phyloP scores from a whole-genome alignment of 2,113 vertebrate species.

The Nothoprocta pentlandii region DNA sequence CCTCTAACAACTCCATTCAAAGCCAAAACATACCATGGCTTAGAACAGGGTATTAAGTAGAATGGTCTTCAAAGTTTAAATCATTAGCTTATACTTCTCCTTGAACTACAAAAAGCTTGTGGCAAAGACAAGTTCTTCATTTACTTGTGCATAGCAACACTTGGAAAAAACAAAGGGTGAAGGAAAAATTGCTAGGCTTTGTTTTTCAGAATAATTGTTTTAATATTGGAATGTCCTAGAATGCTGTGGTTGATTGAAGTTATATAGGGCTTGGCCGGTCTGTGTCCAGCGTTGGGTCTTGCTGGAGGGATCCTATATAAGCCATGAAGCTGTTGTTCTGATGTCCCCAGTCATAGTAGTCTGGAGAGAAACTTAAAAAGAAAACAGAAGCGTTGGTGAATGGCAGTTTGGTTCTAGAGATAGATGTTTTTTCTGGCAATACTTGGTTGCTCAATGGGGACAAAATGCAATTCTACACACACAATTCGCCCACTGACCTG shows the following conservation, averaged over 20 bases:
- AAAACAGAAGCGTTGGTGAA: neutral
- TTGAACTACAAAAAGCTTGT: constrained; percentile 53
- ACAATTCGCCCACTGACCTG: neutral
- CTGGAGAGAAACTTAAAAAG: constrained; percentile 84
- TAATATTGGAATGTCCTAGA: constrained; percentile 24
- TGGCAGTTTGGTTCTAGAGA: neutral
- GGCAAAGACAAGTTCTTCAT: constrained; percentile 64
- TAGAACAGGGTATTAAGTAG: constrained; percentile 56
- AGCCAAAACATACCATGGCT: constrained; percentile 41
- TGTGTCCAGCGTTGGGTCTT: constrained; percentile 74
- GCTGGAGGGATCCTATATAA: constrained; percentile 83
- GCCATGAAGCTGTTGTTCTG: constrained; percentile 86
- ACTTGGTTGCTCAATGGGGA: neutral
- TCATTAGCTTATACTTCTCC: constrained; percentile 70
- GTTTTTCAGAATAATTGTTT: constrained; percentile 37
- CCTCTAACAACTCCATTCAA: constrained; percentile 41
- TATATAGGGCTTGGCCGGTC: constrained; percentile 81
- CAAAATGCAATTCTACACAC: fast-evolving
- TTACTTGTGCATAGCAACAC: constrained; percentile 36
- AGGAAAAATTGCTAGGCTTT: constrained; percentile 24
- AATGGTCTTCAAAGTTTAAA: constrained; percentile 62
- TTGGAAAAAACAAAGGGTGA: constrained; percentile 43
- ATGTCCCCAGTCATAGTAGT: constrained; percentile 90
- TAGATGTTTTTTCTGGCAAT: neutral
- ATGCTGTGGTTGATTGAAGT: neutral